Conservation (phyloP, 2,797 vertebrate species). For the Falco concolor region DNA sequence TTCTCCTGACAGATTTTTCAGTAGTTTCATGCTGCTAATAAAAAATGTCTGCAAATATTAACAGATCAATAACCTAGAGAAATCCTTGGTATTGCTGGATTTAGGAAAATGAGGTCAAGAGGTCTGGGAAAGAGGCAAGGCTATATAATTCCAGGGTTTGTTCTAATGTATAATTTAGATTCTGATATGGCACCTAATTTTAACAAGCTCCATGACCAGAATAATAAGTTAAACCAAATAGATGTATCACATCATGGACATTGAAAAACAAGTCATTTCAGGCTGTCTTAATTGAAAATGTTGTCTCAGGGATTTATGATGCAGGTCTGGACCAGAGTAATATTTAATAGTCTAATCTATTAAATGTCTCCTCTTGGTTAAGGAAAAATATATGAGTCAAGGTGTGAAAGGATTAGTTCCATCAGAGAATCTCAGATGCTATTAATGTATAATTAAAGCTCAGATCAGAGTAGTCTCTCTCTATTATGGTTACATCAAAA, state of each 20-base stretch:
- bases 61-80: background rate
- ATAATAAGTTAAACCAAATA: background rate
- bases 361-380: background rate
- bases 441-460: background rate
- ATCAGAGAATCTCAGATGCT: background rate
- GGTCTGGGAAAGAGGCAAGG: background rate
- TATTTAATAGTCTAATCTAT: background rate
- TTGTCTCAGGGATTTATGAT: background rate
- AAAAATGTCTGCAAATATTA: background rate
- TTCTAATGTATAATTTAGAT: background rate
- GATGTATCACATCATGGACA: background rate
- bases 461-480: background rate
- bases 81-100: background rate
- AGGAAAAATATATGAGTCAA: background rate
- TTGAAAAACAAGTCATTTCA: background rate
- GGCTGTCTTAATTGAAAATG: background rate
- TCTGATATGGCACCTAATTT: background rate
- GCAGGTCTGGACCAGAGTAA: background rate
- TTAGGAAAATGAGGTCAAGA: background rate
- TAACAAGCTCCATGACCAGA: background rate
- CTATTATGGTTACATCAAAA: background rate
- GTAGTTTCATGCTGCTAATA: background rate
- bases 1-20: background rate
- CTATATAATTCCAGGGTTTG: background rate
- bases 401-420: background rate